Percentiles rank a stretch among this genome's conserved stretches.
Conservation (phyloP, 2,113 vertebrate species). For the Macquaria ambigua region DNA sequence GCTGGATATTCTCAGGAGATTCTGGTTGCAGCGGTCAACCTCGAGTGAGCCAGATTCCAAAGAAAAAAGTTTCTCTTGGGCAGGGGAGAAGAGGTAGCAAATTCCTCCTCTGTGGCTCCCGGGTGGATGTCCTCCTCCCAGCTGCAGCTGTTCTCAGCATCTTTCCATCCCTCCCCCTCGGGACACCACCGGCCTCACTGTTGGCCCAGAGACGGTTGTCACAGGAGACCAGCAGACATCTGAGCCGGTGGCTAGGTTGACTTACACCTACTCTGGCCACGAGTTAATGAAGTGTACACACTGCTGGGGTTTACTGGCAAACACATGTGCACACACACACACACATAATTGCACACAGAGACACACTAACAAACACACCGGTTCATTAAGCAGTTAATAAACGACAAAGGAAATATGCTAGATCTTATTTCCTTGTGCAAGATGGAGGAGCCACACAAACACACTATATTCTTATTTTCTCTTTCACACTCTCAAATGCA, state of each 20-base stretch:
- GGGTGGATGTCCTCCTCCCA: slow-evolving; percentile 56
- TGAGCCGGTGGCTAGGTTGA: slow-evolving; percentile 61
- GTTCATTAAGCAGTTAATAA: slow-evolving; percentile 75
- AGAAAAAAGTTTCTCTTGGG: slow-evolving; percentile 32
- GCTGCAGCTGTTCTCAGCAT: slow-evolving; percentile 68
- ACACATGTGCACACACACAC: slow-evolving; percentile 22
- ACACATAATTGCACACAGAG: slow-evolving; percentile 33
- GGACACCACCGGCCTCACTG: slow-evolving; percentile 57
- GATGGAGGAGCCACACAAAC: slow-evolving; percentile 22
- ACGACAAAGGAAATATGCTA: slow-evolving; percentile 49
- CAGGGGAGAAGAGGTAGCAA: slow-evolving; percentile 25
- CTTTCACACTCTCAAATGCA: background rate
- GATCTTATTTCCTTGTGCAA: slow-evolving; percentile 35
- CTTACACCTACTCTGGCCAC: slow-evolving; percentile 68
- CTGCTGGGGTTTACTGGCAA: slow-evolving; percentile 56
- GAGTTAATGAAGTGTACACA: slow-evolving; percentile 78
- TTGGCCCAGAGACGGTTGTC: slow-evolving; percentile 77
- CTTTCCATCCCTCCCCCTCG: slow-evolving; percentile 46
- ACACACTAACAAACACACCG: slow-evolving; percentile 53
- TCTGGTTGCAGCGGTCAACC: slow-evolving; percentile 4
- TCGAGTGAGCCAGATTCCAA: slow-evolving; percentile 15
- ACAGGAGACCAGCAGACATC: slow-evolving; percentile 72
- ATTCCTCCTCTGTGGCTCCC: slow-evolving; percentile 41
- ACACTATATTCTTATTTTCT: background rate
- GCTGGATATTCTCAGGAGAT: slow-evolving; percentile 31